phyloP scores from a whole-genome alignment of 1,140 invertebrate species.

The Melitaea cinxia region DNA sequence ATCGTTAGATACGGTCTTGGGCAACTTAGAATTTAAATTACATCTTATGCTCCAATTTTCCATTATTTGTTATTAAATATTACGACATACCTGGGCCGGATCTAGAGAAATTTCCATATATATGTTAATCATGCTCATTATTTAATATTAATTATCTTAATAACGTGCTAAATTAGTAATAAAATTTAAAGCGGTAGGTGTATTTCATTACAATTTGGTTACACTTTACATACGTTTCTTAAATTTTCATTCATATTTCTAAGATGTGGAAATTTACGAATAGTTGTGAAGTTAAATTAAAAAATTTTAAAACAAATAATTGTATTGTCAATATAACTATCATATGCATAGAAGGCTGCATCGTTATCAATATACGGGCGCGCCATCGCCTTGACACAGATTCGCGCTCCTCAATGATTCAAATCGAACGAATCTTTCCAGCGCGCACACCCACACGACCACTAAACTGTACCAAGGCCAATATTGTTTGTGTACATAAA shows the following conservation, averaged over 20 bases:
- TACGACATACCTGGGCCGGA: neutral
- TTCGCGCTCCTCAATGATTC: conserved; percentile 48
- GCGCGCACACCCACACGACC: conserved; percentile 45
- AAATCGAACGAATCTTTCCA: conserved; percentile 52
- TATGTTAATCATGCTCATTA: neutral
- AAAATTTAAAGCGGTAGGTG: too few relatives aligned
- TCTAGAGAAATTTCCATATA: neutral
- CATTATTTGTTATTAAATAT: neutral
- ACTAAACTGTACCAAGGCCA: conserved; percentile 56
- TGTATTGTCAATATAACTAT: neutral
- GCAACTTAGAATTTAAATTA: neutral
- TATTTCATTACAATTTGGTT: too few relatives aligned
- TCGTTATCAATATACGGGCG: conserved; percentile 71
- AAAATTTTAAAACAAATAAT: conserved; percentile 2
- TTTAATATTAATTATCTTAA: neutral
- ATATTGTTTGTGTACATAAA: conserved; percentile 38
- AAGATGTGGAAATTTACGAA: too few relatives aligned
- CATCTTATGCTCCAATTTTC: neutral
- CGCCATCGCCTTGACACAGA: conserved; percentile 62
- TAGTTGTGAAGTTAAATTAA: conserved; percentile 9
- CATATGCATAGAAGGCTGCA: conserved; percentile 49
- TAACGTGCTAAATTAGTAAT: neutral
- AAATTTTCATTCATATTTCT: too few relatives aligned
- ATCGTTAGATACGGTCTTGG: neutral
- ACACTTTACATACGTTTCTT: too few relatives aligned